Evolutionary conservation across 1,140 invertebrate genomes (phyloP).

Genomic region (Saccostrea echinata): DNA sequence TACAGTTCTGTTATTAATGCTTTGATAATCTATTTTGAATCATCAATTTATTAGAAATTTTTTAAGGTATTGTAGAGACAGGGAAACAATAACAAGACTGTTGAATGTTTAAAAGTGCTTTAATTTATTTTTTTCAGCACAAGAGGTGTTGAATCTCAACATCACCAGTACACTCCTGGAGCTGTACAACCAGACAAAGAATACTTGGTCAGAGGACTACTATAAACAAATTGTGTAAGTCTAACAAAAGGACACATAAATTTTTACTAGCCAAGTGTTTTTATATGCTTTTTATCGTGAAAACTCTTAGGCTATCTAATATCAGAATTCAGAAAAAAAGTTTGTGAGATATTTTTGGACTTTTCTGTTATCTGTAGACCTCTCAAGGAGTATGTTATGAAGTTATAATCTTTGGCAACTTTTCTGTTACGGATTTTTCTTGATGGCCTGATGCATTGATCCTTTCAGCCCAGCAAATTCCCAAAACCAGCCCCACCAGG

Average conservation of each 20-base stretch:
- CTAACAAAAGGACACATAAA: background rate
- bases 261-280: background rate
- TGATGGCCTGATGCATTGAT: background rate
- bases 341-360: too few relatives aligned
- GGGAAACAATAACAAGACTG: too few relatives aligned
- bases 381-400: background rate
- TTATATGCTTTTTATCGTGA: too few relatives aligned
- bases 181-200: conserved; percentile 88
- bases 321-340: too few relatives aligned
- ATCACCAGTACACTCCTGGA: conserved; percentile 92
- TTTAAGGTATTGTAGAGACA: too few relatives aligned
- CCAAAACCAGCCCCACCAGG: background rate
- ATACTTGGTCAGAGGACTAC: conserved; percentile 92
- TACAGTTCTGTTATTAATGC: too few relatives aligned
- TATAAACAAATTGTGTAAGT: conserved; percentile 80
- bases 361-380: too few relatives aligned
- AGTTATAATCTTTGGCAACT: background rate
- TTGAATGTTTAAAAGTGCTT: too few relatives aligned
- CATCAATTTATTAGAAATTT: too few relatives aligned
- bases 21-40: too few relatives aligned
- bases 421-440: background rate
- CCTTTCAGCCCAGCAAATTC: conserved; percentile 33
- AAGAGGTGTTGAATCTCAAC: conserved; percentile 90
- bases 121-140: conserved; percentile 63
- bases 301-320: too few relatives aligned